A percentile compares a stretch with the other conserved stretches of the same genome.
Conservation (phyloP, 2,888 invertebrate genomes). For the Gymnosoma rotundatum region DNA sequence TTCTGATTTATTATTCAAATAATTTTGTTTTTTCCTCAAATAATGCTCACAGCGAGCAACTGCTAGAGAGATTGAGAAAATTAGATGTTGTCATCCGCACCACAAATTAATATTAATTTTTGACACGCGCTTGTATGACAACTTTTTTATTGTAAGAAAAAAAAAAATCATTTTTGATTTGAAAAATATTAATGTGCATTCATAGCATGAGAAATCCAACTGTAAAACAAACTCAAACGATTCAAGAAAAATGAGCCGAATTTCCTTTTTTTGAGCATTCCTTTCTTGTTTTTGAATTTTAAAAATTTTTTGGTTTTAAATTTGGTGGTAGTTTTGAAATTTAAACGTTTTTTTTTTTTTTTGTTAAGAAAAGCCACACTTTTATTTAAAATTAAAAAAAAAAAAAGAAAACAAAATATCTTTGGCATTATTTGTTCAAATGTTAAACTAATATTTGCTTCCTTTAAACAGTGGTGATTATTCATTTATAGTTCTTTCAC, state of each 20-base stretch:
- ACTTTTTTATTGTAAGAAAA: slow-evolving; percentile 19
- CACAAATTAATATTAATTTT: slow-evolving; percentile 81
- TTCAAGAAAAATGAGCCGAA: slow-evolving; percentile 77
- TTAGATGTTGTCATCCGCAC: slow-evolving; percentile 77
- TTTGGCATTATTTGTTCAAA: slow-evolving; percentile 78
- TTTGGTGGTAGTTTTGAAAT: slow-evolving; percentile 61
- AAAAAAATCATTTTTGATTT: slow-evolving; percentile 16
- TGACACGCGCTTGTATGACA: slow-evolving; percentile 78
- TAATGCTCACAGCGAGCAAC: background rate
- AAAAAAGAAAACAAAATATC: slow-evolving; percentile 66
- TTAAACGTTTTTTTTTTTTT: slow-evolving; percentile 16
- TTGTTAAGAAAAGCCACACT: background rate
- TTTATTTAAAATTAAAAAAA: background rate
- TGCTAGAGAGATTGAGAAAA: background rate
- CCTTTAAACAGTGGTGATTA: slow-evolving; percentile 52
- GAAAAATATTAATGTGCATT: background rate
- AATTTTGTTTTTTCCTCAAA: too few species aligned
- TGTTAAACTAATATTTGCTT: slow-evolving; percentile 76
- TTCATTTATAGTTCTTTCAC: slow-evolving; percentile 51
- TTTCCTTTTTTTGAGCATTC: slow-evolving; percentile 69
- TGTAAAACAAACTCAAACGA: slow-evolving; percentile 5
- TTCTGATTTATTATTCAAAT: too few species aligned
- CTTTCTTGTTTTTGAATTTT: slow-evolving; percentile 58
- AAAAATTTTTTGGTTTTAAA: slow-evolving; percentile 79
- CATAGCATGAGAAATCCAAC: slow-evolving; percentile 70